phyloP scores from a whole-genome alignment of 2,113 vertebrate genomes.

The Smithornis capensis region DNA sequence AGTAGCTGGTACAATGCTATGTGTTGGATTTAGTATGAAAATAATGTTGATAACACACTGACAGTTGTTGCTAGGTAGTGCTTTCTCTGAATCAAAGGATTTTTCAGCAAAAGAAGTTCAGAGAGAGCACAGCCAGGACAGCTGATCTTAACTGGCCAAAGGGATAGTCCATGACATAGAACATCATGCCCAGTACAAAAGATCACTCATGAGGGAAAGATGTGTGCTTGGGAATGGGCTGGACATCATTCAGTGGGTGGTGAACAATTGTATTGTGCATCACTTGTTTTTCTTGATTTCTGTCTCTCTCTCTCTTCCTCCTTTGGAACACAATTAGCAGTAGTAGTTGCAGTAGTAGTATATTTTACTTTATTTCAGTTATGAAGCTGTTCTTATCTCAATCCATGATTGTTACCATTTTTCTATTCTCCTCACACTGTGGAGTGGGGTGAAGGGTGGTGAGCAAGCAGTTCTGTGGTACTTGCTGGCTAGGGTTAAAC shows the following conservation, averaged over 20 bases:
- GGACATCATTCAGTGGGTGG: not conserved
- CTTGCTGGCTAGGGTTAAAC: not conserved
- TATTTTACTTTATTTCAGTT: not conserved
- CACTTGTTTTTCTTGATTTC: not conserved
- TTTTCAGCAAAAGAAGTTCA: not conserved
- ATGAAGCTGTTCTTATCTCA: not conserved
- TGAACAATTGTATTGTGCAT: not conserved
- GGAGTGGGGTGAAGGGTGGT: not conserved
- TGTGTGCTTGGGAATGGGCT: not conserved
- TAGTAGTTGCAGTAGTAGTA: not conserved
- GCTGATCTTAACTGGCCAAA: not conserved
- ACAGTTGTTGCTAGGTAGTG: not conserved
- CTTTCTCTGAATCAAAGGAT: not conserved
- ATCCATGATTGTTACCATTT: not conserved
- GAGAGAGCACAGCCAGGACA: not conserved
- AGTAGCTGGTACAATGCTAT: not conserved
- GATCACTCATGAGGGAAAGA: not conserved
- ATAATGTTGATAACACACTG: not conserved
- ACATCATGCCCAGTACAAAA: not conserved
- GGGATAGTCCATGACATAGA: not conserved
- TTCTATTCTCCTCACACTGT: not conserved
- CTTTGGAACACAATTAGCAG: not conserved
- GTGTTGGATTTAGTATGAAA: not conserved
- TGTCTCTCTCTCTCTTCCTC: not conserved
- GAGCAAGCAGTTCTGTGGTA: not conserved